These are phyloP conservation scores for Hetaerina titia DNA, from an alignment of 2,888 invertebrate species.

Conservation along the genomic window DNA sequence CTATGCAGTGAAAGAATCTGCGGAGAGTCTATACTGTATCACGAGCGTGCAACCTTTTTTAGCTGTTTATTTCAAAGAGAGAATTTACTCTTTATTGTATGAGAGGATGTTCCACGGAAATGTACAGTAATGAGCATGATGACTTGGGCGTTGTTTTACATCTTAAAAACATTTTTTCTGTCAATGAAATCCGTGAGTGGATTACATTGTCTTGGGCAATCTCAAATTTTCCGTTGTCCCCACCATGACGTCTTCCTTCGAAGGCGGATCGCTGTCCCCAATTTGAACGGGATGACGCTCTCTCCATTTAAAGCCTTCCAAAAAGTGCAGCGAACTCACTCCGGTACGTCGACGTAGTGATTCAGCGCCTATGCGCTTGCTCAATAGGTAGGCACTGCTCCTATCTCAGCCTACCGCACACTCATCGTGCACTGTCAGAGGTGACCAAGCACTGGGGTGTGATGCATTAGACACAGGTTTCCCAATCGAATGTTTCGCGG, in stretches of 20 bases:
- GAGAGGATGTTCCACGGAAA: no score
- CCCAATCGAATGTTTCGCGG: no score
- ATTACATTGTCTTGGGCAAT: neutral
- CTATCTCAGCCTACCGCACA: neutral
- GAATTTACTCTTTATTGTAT: no score
- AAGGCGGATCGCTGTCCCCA: neutral
- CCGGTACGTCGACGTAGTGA: neutral
- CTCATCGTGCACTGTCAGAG: neutral
- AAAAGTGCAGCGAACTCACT: neutral
- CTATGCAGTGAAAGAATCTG: no score
- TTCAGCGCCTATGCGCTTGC: neutral
- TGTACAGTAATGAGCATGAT: no score
- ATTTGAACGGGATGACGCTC: neutral
- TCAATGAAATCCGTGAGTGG: no score
- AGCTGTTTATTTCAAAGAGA: no score
- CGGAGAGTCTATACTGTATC: no score
- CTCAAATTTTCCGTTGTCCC: neutral
- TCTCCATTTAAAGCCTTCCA: conserved; percentile 3
- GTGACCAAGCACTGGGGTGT: neutral
- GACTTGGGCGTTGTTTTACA: no score
- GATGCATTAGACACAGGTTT: neutral
- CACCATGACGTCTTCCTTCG: neutral
- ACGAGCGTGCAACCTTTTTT: no score
- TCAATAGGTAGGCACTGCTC: neutral
- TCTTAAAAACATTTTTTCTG: no score